Evolutionary conservation across 1,140 invertebrate genomes (phyloP).

Genomic region (Lutraria rhynchaena): DNA sequence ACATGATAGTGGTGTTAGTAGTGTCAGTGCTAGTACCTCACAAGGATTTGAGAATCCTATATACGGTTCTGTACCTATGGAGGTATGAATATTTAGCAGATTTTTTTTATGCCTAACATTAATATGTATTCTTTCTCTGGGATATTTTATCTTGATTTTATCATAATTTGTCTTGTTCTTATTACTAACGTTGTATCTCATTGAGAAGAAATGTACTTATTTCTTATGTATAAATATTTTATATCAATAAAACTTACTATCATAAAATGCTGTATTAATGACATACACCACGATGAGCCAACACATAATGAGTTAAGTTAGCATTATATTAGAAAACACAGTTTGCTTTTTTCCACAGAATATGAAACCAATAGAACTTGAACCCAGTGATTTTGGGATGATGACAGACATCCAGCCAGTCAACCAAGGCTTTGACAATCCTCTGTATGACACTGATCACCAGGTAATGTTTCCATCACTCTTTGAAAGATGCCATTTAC

Average conservation of each 20-base stretch:
- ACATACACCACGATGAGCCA: not conserved
- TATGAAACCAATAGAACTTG: slow-evolving; percentile 44
- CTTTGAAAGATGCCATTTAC: too few species aligned
- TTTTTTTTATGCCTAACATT: too few species aligned
- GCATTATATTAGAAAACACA: not conserved
- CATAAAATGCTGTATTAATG: not conserved
- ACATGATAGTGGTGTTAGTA: slow-evolving; percentile 39
- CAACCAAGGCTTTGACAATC: slow-evolving; percentile 45
- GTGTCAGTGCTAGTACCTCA: not conserved
- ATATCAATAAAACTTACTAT: not conserved
- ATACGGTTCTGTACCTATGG: slow-evolving; percentile 10
- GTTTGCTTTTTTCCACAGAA: not conserved
- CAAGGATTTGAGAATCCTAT: slow-evolving; percentile 53
- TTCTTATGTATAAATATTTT: not conserved
- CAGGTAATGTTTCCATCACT: too few species aligned
- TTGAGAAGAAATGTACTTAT: too few species aligned
- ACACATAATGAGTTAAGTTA: too few species aligned
- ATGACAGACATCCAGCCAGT: slow-evolving; percentile 17
- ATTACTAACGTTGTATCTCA: too few species aligned
- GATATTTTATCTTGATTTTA: too few species aligned
- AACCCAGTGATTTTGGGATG: slow-evolving; percentile 11
- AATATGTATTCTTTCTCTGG: too few species aligned
- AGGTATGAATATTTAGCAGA: too few species aligned
- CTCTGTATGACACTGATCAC: slow-evolving; percentile 46
- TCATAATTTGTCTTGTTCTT: too few species aligned